Percentiles rank a stretch among this genome's conserved stretches.
Conservation (phyloP, 64 coral and sea anemone genomes). For the Pachyseris speciosa region DNA sequence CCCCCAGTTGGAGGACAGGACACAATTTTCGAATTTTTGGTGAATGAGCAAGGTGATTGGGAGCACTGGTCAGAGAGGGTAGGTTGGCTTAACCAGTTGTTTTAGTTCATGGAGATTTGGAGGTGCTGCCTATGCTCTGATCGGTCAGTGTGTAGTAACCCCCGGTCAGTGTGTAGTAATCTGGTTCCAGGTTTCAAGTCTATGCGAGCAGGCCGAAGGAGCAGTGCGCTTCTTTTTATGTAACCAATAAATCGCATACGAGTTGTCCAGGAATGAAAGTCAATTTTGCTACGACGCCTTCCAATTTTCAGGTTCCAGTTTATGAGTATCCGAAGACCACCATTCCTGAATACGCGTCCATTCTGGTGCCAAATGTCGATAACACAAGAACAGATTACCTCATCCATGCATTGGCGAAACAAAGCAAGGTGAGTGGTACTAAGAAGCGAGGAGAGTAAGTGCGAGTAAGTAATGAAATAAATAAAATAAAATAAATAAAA, state of each 20-base stretch:
- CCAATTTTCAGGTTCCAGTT: conserved; percentile 70
- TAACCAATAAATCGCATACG: too few species aligned
- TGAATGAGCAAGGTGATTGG: conserved; percentile 97
- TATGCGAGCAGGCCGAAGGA: too few species aligned
- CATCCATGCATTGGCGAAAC: conserved; percentile 88
- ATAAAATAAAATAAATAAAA: too few species aligned
- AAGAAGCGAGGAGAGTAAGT: too few species aligned
- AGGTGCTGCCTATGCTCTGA: too few species aligned
- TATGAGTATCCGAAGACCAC: conserved; percentile 88
- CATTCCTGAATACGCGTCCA: conserved; percentile 93
- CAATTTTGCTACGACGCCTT: neutral
- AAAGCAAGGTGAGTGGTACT: conserved; percentile 81
- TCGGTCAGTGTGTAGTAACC: too few species aligned
- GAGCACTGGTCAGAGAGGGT: conserved; percentile 97
- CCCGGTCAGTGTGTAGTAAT: too few species aligned
- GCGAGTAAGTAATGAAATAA: too few species aligned
- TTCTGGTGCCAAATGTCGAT: conserved; percentile 97
- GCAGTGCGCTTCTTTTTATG: too few species aligned
- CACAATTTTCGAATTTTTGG: conserved; percentile 97
- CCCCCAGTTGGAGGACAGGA: conserved; percentile 78
- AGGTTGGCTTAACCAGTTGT: neutral
- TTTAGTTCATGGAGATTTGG: neutral
- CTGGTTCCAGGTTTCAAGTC: too few species aligned
- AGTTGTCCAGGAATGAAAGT: too few species aligned
- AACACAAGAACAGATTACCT: conserved; percentile 96